Evolutionary conservation across 2,113 vertebrate genomes (phyloP).

Genomic region (Protomyctophum bolini): DNA sequence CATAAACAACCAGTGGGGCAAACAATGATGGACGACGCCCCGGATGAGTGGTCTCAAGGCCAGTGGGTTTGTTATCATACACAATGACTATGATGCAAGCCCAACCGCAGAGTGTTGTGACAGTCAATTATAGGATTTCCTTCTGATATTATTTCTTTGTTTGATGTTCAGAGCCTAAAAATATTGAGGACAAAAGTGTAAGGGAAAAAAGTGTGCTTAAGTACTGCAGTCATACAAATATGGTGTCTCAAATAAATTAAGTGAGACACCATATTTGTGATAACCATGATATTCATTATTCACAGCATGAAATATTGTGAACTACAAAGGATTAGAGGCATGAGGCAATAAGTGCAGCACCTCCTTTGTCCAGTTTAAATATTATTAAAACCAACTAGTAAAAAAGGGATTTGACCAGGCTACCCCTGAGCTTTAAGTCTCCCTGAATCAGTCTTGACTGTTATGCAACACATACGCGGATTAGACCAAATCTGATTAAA

Average conservation of each 20-base stretch:
- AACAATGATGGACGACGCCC: slow-evolving; percentile 38
- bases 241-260: background rate
- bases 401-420: slow-evolving; percentile 4
- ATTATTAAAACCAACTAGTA: slow-evolving; percentile 27
- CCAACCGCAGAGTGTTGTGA: slow-evolving; percentile 34
- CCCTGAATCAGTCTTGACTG: slow-evolving; percentile 16
- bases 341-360: slow-evolving; percentile 4
- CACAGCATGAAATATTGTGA: slow-evolving; percentile 26
- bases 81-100: slow-evolving; percentile 56
- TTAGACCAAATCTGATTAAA: slow-evolving; percentile 46
- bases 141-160: background rate
- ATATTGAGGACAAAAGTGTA: background rate
- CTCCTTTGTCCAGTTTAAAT: slow-evolving; percentile 36
- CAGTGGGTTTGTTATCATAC: slow-evolving; percentile 53
- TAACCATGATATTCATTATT: too few species aligned
- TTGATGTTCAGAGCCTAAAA: background rate
- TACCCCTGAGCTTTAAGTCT: slow-evolving; percentile 11
- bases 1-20: slow-evolving; percentile 54
- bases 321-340: background rate
- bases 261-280: background rate
- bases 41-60: slow-evolving; percentile 60
- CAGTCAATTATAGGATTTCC: slow-evolving; percentile 5
- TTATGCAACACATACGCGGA: slow-evolving; percentile 35
- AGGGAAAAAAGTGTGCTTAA: background rate
- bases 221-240: background rate